Base-by-base conservation (phyloP, 1,140 invertebrate genomes). In the Lepidotrigona ventralis region DNA sequence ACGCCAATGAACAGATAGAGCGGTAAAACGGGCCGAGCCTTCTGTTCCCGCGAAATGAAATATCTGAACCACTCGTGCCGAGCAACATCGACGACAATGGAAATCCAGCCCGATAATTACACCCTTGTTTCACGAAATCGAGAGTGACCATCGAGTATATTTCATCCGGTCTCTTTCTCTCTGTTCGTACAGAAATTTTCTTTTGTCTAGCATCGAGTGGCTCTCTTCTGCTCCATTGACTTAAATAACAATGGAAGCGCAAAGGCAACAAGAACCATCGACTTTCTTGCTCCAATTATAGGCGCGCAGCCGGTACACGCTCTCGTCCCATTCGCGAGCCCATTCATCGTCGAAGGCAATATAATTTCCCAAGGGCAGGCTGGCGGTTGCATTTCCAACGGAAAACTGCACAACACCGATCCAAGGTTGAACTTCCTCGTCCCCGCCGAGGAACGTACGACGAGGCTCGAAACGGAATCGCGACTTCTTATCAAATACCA, bases 221-320 rank as follows among this genome's bases (percentile, higher is more conserved):
- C 54, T 26, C 70, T 81, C 15, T 63, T 70, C n/a, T 39, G 46
- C 53, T 82, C 66, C 81, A 78, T 82, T 69, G 81, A 82, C 81
- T 82, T 78, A 60, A 70, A 78, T 60, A 82, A 82, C 81, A 82
- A 82, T 78, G 81, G 23, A 63, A 46, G 66, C 66, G 74, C 64
- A 82, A 82, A 77, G 81, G 58, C 54, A 82, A 82, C 81, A 60
- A 77, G 80, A 81, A 77, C 63, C 80, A 77, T 78, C 74, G 80
- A 51, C 53, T 78, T 70, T 78, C 66, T 78, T 78, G 74, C 39
- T 76, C 74, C 74, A 78, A 82, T 82, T 82, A 77, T 76, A 76
- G 73, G 12, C 51, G 12, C 51, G 64, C 58, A 54, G 46, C 19
- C 17, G n/a, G 33, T 51, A 60, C 26, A 33, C 33, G 19, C n/a